These are phyloP conservation scores for Agriopis leucophaearia DNA, from an alignment of 2,888 invertebrate genomes.

Conservation along the genomic window DNA sequence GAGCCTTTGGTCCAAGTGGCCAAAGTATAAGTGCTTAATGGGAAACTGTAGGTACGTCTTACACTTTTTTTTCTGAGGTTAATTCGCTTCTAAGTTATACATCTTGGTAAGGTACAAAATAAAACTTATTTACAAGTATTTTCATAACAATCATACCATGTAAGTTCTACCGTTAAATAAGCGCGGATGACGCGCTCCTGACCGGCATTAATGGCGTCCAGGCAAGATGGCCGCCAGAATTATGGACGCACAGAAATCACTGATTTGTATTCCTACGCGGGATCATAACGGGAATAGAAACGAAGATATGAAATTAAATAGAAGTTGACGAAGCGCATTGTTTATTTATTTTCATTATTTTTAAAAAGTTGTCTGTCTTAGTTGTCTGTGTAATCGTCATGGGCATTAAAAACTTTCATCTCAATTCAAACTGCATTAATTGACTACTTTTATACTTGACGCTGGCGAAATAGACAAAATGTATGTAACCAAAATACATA, in stretches of 20 bases:
- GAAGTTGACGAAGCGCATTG: background rate
- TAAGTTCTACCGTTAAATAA: conserved; percentile 65
- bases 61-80: too few relatives aligned
- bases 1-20: too few relatives aligned
- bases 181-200: conserved; percentile 76
- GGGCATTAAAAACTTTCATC: conserved; percentile 1
- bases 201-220: conserved; percentile 69
- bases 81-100: too few relatives aligned
- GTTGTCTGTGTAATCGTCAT: background rate
- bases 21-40: too few relatives aligned
- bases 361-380: background rate
- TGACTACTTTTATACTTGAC: too few relatives aligned
- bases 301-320: conserved; percentile 22
- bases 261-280: conserved; percentile 41
- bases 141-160: background rate
- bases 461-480: too few relatives aligned
- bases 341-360: too few relatives aligned
- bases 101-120: too few relatives aligned
- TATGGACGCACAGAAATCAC: conserved; percentile 42
- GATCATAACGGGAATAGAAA: conserved; percentile 37
- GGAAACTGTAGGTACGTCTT: too few relatives aligned
- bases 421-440: background rate
- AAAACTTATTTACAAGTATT: background rate
- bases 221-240: conserved; percentile 60
- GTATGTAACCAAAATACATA: background rate